Evolutionary conservation across 2,888 invertebrate species (phyloP).

Genomic region (Eilema griseolum): DNA sequence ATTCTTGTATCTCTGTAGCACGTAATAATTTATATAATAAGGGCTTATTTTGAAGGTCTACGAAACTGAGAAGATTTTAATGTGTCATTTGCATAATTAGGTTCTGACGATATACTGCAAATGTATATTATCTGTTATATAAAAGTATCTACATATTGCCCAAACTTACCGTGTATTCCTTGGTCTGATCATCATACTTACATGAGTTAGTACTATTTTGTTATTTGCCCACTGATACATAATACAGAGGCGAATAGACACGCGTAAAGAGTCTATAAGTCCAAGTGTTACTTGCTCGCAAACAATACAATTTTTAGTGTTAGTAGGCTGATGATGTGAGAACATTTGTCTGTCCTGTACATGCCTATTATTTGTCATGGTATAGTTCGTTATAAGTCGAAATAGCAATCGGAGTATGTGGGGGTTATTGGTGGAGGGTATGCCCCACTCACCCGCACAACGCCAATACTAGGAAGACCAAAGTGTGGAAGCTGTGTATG

Average conservation of each 20-base stretch:
- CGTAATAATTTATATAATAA: neutral
- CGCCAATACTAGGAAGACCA: too few relatives aligned
- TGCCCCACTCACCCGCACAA: too few relatives aligned
- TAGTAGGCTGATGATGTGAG: neutral
- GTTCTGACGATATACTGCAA: neutral
- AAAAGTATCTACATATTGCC: slow-evolving; percentile 17
- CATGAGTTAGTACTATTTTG: neutral
- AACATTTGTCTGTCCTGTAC: too few relatives aligned
- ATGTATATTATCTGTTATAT: slow-evolving; percentile 9
- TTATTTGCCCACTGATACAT: neutral
- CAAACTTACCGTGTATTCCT: neutral
- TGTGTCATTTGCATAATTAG: neutral
- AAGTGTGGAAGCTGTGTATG: too few relatives aligned
- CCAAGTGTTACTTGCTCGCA: neutral
- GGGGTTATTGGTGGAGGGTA: too few relatives aligned
- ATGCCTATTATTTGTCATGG: too few relatives aligned
- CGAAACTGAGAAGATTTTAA: neutral
- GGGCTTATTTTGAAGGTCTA: neutral
- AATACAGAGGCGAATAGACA: neutral
- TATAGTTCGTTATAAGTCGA: too few relatives aligned
- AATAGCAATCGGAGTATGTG: too few relatives aligned
- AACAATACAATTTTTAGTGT: neutral
- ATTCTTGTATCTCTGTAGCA: slow-evolving; percentile 29
- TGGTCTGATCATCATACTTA: neutral
- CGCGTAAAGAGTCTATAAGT: neutral